Evolutionary conservation across 2,888 invertebrate species (phyloP), one percentile per base, ranked within the genome.

Genomic region (Erebia ligea): DNA sequence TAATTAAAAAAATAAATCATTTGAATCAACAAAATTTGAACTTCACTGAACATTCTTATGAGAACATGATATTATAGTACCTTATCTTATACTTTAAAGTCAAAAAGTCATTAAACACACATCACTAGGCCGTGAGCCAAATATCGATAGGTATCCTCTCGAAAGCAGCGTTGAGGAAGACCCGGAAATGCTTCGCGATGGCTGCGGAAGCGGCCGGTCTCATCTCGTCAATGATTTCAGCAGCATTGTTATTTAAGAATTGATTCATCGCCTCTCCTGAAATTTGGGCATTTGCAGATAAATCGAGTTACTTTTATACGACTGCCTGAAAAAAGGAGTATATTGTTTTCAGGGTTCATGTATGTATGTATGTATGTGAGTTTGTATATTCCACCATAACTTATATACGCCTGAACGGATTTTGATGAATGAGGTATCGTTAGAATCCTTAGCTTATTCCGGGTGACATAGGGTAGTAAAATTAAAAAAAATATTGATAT

Each of bases 211-310:
- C 97, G 0, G 96, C 96, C 2, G 97, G 97, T 81, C 96, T 94
- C 96, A 97, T 96, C 91, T 97, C 97, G 70, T 95, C 95, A 75
- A 97, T 96, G 78, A 97, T 96, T 84, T 97, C 97, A 62, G 96
- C 95, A 0, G 96, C 95, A 81, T 97, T 97, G 85, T 96, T 96
- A 88, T 97, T 97, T 74, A 97, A 88, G 86, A 97, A 97, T 84
- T 96, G 96, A 86, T 97, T 97, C 95, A 97, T 97, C 0, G 97
- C 97, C 84, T 96, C 95, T 54, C 96, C 96, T 96, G 87, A 42
- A 88, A 89, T 56, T 19, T 11, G 40, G 19, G 13, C 9, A 21
- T 62, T 42, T 48, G 25, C 11, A 50, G 11, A 57, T 69, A 45
- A 21, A 6, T 6, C 34, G n/a, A n/a, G n/a, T n/a, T n/a, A n/a